These are phyloP conservation scores for Fregata magnificens DNA, from an alignment of 2,113 vertebrate genomes.

Conservation along the genomic window DNA sequence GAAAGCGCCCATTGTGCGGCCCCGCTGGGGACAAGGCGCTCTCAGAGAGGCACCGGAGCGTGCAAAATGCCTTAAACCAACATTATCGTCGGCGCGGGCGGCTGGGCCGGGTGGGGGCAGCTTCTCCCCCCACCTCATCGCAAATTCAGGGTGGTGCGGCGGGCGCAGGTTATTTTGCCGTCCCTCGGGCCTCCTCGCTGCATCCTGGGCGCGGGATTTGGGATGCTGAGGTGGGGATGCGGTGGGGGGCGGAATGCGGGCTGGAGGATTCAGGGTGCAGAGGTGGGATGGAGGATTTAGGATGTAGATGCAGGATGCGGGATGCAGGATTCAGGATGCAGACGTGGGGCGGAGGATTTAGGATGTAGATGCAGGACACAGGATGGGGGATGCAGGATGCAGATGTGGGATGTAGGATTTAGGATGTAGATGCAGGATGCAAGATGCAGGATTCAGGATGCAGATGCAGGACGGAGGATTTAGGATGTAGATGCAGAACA, in stretches of 20 bases:
- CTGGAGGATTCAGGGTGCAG: neutral
- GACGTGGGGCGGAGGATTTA: too few species aligned
- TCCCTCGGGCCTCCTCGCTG: neutral
- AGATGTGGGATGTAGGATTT: rapidly evolving
- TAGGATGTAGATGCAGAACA: neutral
- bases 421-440: neutral
- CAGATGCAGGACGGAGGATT: neutral
- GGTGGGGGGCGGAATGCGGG: neutral
- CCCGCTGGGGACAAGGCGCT: neutral
- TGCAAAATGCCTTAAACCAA: slow-evolving; percentile 38
- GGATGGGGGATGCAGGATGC: neutral
- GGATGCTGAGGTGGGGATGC: too few species aligned
- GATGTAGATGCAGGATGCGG: neutral
- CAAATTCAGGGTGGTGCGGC: neutral
- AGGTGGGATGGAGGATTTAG: neutral
- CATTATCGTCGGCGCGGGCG: neutral
- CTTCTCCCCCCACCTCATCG: neutral
- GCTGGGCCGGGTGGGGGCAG: neutral
- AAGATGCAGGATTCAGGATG: neutral
- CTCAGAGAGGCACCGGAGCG: neutral
- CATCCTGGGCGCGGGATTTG: neutral
- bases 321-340: neutral
- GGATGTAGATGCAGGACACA: neutral
- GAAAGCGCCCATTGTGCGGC: slow-evolving; percentile 4
- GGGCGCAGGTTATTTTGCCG: rapidly evolving